Percentiles rank a stretch among this genome's conserved stretches.
These are phyloP conservation scores for Drosophila stalkeri DNA, from an alignment of 2,888 invertebrate species.

Conservation along the genomic window DNA sequence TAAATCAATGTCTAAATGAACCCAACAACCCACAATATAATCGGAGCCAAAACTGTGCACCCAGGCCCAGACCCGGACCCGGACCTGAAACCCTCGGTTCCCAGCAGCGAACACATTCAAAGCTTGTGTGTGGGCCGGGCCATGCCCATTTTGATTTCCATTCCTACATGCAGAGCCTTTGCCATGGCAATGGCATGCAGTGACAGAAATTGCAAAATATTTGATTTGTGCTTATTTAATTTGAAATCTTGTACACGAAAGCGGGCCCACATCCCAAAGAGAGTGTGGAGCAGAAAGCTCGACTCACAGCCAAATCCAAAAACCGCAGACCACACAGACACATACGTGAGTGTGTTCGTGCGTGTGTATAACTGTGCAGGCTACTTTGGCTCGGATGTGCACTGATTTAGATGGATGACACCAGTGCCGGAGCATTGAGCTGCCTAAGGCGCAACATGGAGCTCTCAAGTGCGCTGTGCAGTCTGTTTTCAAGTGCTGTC, in stretches of 20 bases:
- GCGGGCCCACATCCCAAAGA: slow-evolving; percentile 29
- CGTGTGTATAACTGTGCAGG: slow-evolving; percentile 15
- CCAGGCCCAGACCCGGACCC: background rate
- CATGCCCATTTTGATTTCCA: slow-evolving; percentile 15
- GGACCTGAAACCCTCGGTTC: too few relatives aligned
- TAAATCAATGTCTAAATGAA: slow-evolving; percentile 73
- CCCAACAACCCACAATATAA: slow-evolving; percentile 43
- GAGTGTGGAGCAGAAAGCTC: slow-evolving; percentile 21
- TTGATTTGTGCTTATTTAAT: slow-evolving; percentile 82
- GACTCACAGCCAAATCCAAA: slow-evolving; percentile 16
- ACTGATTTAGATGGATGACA: slow-evolving; percentile 68
- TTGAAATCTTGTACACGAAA: slow-evolving; percentile 64
- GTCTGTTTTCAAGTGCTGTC: slow-evolving; percentile 72
- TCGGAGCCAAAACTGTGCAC: slow-evolving; percentile 31
- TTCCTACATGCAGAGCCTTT: slow-evolving; percentile 16
- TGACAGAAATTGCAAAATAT: slow-evolving; percentile 79
- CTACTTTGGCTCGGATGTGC: slow-evolving; percentile 38
- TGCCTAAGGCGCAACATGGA: slow-evolving; percentile 62
- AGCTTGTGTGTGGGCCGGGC: slow-evolving; percentile 11
- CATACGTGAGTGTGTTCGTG: background rate
- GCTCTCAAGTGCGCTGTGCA: slow-evolving; percentile 52
- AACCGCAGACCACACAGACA: slow-evolving; percentile 47
- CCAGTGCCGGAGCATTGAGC: slow-evolving; percentile 27
- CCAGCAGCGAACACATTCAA: slow-evolving; percentile 1
- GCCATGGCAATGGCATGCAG: slow-evolving; percentile 54